Evolutionary conservation across 2,113 vertebrate genomes (phyloP), one percentile per base, ranked within the genome.

Genomic region (Clarias macrocephalus): DNA sequence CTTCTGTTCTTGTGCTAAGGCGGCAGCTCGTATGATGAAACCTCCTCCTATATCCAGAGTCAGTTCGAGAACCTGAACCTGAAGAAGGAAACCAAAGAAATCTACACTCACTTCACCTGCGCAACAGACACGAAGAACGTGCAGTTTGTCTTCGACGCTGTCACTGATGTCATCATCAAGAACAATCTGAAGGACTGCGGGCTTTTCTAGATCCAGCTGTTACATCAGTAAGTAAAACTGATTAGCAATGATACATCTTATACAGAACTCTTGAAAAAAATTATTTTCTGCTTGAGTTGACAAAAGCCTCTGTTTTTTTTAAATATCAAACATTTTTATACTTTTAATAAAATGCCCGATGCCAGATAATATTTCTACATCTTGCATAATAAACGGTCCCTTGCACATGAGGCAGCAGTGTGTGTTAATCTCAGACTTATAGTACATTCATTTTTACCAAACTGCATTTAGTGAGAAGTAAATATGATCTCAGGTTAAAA

Each of bases 141-240:
- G 94, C 97, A 99, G 94, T 99, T 99, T 93, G 98, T 99, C 92
- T 99, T 99, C 1, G 98, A 99, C 90, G 98, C 98, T 0, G 98
- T 99, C 92, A 99, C 98, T 56, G 98, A 99, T 86, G 98, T 99
- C 92, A 99, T 99, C 95, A 99, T 99, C 95, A 99, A 99, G 95
- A 99, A 99, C 94, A 99, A 99, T 92, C 96, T 99, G 92, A 99
- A 99, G 93, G 98, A 99, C 94, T 99, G 98, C 88, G 98, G 98
- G 90, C 97, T 99, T 91, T 99, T 99, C 95, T 99, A 93, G 96
- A 93, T 90, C 91, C 83, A 88, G 0, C 3, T 28, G n/a, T n/a
- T 52, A 66, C 59, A 57, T 9, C 16, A 82, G 72, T 52, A n/a
- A 83, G 70, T 87, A 23, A 63, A 54, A 82, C 11, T 4, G 0